These are phyloP conservation scores for Prietella phreatophila DNA, from an alignment of 2,113 vertebrate genomes.

Conservation along the genomic window DNA sequence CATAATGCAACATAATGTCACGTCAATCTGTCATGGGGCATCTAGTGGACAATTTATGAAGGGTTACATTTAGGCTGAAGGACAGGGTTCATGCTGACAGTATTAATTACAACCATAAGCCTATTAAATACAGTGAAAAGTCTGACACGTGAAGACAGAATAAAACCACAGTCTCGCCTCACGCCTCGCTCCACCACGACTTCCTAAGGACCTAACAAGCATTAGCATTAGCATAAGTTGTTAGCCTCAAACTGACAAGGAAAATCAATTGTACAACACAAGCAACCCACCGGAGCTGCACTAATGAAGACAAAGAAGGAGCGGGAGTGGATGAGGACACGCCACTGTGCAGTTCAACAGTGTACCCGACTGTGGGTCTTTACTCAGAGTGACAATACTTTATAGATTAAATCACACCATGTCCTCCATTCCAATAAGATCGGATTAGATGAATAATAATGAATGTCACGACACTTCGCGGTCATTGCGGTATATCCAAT, in stretches of 20 bases:
- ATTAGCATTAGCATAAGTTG: not conserved
- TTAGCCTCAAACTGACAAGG: not conserved
- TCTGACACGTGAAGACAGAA: not conserved
- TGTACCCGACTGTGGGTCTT: not conserved
- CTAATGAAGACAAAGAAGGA: conserved; percentile 31
- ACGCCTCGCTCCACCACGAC: not conserved
- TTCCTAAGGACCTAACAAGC: conserved; percentile 10
- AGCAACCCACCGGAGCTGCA: not conserved
- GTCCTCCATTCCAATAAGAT: not conserved
- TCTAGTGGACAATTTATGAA: not conserved
- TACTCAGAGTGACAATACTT: not conserved
- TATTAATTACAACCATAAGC: not conserved
- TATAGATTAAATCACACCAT: not conserved
- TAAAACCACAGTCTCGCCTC: not conserved
- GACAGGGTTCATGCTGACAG: not conserved
- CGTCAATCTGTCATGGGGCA: not conserved
- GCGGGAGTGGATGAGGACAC: not conserved
- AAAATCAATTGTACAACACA: conserved; percentile 16
- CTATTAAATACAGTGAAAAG: not conserved
- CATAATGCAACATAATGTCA: too few species aligned
- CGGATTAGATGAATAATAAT: not conserved
- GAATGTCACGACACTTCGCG: not conserved
- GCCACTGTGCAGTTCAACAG: not conserved
- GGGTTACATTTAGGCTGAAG: not conserved
- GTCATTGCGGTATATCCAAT: too few species aligned